A percentile compares a stretch with the other conserved stretches of the same genome.
These are phyloP conservation scores for Rostratula benghalensis DNA, from an alignment of 2,113 vertebrate species.

Conservation along the genomic window DNA sequence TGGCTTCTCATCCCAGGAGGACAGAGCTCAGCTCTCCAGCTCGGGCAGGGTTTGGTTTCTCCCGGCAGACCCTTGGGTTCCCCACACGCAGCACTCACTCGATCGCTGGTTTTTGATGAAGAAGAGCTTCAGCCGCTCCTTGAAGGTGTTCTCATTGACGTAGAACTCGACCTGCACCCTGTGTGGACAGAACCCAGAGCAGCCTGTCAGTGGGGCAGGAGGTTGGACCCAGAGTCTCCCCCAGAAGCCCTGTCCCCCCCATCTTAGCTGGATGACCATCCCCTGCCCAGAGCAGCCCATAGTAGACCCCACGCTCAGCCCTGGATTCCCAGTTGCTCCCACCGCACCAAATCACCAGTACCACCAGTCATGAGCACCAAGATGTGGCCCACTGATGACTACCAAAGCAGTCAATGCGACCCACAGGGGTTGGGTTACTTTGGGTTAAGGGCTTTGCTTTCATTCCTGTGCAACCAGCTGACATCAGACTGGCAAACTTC, in stretches of 20 bases:
- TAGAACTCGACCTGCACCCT: conserved; percentile 99
- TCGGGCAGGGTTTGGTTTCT: neutral
- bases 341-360: rapidly evolving
- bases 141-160: conserved; percentile 98
- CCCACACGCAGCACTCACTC: conserved; percentile 79
- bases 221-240: rapidly evolving
- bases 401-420: neutral
- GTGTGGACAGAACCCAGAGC: neutral
- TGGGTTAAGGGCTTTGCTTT: neutral
- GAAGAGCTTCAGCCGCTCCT: conserved; percentile 97
- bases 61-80: rapidly evolving
- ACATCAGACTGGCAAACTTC: neutral
- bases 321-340: neutral
- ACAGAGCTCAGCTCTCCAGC: rapidly evolving
- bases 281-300: neutral
- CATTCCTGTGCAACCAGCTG: neutral
- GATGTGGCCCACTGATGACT: rapidly evolving
- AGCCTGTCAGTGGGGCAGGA: rapidly evolving
- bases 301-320: neutral
- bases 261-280: neutral
- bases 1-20: neutral
- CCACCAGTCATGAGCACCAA: neutral
- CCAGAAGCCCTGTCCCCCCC: neutral
- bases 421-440: neutral
- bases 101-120: conserved; percentile 99